Evolutionary conservation across 2,888 invertebrate genomes (phyloP), one percentile per base, ranked within the genome.

Genomic region (Vesta saturnalis): DNA sequence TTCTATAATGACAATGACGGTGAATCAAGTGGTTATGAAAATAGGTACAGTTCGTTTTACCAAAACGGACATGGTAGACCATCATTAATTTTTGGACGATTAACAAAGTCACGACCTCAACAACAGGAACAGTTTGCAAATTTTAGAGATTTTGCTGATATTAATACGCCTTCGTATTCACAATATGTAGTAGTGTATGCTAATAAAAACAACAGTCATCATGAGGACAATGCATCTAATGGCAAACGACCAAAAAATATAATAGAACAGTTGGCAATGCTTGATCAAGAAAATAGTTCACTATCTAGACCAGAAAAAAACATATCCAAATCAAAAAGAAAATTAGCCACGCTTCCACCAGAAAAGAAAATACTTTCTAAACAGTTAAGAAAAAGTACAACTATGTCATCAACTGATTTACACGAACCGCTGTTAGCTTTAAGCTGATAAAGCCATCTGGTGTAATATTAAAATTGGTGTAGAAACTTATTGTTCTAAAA

Each of bases 121-220:
- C 90, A 92, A 74, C 89, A 91, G 66, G 94, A 95, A 77, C 95
- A 95, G 79, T 95, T 95, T 79, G 94, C 94, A 2, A 94, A 95
- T 80, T 95, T 95, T 85, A 88, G 94, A 77, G 95, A 95, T 81
- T 95, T 95, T 78, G 95, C 95, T 0, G 95, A 95, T 77, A 95
- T 95, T 62, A 95, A 94, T 71, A 90, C 93, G 1, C 94, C 94
- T 0, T 89, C 92, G 4, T 95, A 92, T 82, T 94, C 94, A 0
- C 92, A 94, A 75, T 91, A 90, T 71, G 93, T 94, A 23, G 91
- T 94, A 0, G 94, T 94, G 0, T 94, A 94, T 79, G 93, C 92
- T 0, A 93, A 93, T 74, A 92, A 92, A 81, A 94, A 94, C 77
- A 89, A 89, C 5, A 92, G 91, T 1, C 84, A 86, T 72, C 87